Evolutionary conservation across 2,113 vertebrate genomes (phyloP), one percentile per base, ranked within the genome.

Genomic region (Dryoscopus gambensis): DNA sequence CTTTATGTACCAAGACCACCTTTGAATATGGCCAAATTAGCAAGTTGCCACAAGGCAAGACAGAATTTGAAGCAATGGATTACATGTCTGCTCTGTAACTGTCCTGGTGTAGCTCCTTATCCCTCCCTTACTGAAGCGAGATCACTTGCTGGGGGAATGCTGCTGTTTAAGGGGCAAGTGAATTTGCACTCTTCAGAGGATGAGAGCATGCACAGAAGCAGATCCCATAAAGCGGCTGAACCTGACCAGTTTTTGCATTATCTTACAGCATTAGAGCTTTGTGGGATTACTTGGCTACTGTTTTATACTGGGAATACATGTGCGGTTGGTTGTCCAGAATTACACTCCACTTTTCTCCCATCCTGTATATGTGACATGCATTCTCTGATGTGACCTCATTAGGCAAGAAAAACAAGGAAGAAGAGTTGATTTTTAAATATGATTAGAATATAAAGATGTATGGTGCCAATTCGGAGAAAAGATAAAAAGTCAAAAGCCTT

Each of bases 161-260:
- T 64, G 10, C 57, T 73, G 22, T 37, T 68, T 44, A 39, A 89
- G n/a, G 16, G 7, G 4, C 12, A 40, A 14, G 15, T 35, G 67
- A 64, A 46, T 57, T 69, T 65, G 31, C 7, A 30, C 15, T 68
- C n/a, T 10, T 37, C 42, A 37, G 35, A 84, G 67, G 14, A 44
- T 1, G 2, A 74, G 39, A 65, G 22, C 3, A 15, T 30, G 24
- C 73, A 65, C 56, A 84, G 73, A 74, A 81, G 76, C 42, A 73
- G 39, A 68, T 76, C 27, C 21, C 24, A 21, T 6, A 30, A 46
- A 55, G 35, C 7, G 73, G 40, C 44, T 79, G 63, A 83, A 64
- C 31, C 35, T 1, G 3, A n/a, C 30, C 0, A 0, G 11, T 63
- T 84, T 75, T 70, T 68, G 11, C 3, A 2, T 53, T 92, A 65